Percentiles rank a stretch among this genome's conserved stretches.
Conservation (phyloP, 2,113 vertebrate species). For the Proteles cristata region DNA sequence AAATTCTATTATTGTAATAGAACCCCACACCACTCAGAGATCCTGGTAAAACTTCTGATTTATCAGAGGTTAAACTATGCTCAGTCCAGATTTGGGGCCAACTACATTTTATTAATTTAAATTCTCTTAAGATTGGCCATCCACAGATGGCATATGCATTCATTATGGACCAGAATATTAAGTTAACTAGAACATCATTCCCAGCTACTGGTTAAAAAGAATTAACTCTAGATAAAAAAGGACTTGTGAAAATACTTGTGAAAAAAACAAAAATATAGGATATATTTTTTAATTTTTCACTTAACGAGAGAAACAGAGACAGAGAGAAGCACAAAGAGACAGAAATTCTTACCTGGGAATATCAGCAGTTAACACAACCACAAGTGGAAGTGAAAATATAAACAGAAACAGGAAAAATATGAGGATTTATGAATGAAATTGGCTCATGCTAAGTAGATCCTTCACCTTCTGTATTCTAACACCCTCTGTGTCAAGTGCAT, state of each 20-base stretch:
- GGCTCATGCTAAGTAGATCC: not conserved
- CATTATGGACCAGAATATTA: constrained; percentile 60
- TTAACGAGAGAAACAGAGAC: not conserved
- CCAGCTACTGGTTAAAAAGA: constrained; percentile 34
- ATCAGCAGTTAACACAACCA: constrained; percentile 16
- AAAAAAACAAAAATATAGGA: not conserved
- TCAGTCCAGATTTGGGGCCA: not conserved
- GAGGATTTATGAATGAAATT: not conserved
- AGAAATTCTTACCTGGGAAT: constrained; percentile 31
- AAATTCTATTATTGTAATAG: not conserved
- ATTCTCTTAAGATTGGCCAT: constrained; percentile 30
- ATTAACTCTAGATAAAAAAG: constrained; percentile 8
- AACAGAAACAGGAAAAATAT: not conserved
- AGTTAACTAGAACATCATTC: constrained; percentile 32
- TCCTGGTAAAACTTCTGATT: not conserved
- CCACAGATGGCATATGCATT: not conserved
- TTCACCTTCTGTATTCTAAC: not conserved
- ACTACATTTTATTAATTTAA: constrained; percentile 48
- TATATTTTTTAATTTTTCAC: not conserved
- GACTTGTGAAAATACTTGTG: constrained; percentile 12
- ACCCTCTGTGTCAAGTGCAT: not conserved
- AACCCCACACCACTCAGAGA: not conserved
- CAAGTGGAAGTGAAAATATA: not conserved
- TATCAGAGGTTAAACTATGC: not conserved
- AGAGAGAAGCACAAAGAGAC: not conserved